Evolutionary conservation across 1,140 invertebrate genomes (phyloP), one percentile per base, ranked within the genome.

Genomic region (Saccostrea cuccullata): DNA sequence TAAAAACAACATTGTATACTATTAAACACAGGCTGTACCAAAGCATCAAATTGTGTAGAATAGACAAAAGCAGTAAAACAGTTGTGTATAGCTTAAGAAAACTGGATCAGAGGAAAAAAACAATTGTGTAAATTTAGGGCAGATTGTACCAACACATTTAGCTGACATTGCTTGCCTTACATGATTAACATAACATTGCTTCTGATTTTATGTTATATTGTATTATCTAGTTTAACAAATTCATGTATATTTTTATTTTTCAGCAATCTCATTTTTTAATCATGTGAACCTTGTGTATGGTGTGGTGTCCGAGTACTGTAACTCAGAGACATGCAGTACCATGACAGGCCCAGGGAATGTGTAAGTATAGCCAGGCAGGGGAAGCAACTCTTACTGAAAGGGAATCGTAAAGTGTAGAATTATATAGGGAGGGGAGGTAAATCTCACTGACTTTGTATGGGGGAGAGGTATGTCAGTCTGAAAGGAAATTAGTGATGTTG

Each of bases 201-300:
- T 47, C 1, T 47, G 47, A 47, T 47, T 36, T 47, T 47, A 47
- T 47, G 5, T 47, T 47, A 47, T 47, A 47, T 47, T 47, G 47
- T 20, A n/a, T n/a, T 64, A 64, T 17, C 8, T 20, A 36, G 30
- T 12, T n/a, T 8, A 36, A 23, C 40, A 55, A 30, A 11, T n/a
- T 84, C 40, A 13, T 8, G 13, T 5, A 83, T n/a, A n/a, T 84
- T 84, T 84, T 47, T 82, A 17, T 82, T 40, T 94, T 93, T n/a
- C 96, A 98, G 98, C 98, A 86, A 97, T 99, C 95, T 98, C 98
- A 96, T 98, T 99, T 95, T 99, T 99, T 95, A 98, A 99, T 95
- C 98, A 99, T 96, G 98, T 99, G 91, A 99, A 99, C 96, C 96
- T 99, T 95, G 96, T 99, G 92, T 99, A 99, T 96, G 98, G 98